Evolutionary conservation across 2,113 vertebrate genomes (phyloP).

Genomic region (Sigmodon hispidus): DNA sequence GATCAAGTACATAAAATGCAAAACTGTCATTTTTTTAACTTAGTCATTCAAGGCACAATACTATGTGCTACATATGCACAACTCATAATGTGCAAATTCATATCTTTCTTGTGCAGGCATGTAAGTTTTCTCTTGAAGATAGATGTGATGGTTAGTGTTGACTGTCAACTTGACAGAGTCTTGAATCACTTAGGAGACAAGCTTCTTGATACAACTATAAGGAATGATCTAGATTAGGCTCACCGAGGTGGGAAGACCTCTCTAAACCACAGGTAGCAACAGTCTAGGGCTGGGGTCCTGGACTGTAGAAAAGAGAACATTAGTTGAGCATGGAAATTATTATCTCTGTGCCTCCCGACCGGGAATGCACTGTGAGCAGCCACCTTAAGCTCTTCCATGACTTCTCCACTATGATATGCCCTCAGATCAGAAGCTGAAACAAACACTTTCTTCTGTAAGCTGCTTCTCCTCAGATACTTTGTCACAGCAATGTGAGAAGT

Average conservation of each 20-base stretch:
- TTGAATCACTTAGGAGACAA: neutral
- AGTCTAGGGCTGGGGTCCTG: neutral
- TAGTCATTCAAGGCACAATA: neutral
- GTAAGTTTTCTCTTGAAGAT: neutral
- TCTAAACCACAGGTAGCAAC: neutral
- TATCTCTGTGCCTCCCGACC: no score
- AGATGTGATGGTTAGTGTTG: neutral
- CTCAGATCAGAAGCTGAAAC: neutral
- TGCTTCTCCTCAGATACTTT: neutral
- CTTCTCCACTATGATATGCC: neutral
- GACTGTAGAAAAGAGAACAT: neutral
- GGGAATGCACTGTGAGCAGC: neutral
- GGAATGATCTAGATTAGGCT: neutral
- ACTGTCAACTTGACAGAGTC: neutral
- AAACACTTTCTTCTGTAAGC: neutral
- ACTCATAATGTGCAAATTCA: neutral
- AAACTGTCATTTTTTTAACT: conserved; percentile 18
- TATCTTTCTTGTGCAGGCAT: neutral
- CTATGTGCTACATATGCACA: neutral
- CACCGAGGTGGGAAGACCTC: neutral
- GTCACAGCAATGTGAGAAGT: neutral
- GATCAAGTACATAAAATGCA: neutral
- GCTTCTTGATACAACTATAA: neutral
- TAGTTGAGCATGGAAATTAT: neutral
- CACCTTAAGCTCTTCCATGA: neutral